Conservation (phyloP, 2,113 vertebrate species). For the Thalassoma bifasciatum region DNA sequence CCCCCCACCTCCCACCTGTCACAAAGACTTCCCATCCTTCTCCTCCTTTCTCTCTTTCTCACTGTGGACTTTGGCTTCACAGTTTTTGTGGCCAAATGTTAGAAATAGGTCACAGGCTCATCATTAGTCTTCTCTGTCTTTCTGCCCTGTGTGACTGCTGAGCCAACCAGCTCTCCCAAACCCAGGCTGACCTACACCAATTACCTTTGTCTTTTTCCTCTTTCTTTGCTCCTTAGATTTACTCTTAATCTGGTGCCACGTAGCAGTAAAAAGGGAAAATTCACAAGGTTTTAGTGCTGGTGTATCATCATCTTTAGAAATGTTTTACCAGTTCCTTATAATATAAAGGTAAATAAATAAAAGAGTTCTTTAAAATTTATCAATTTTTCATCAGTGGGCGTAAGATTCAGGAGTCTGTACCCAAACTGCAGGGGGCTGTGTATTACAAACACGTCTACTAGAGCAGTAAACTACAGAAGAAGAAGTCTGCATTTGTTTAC, state of each 20-base stretch:
- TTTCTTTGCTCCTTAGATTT: not conserved
- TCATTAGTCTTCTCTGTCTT: slow-evolving; percentile 26
- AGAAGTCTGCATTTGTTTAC: too few relatives aligned
- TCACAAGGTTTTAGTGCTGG: too few relatives aligned
- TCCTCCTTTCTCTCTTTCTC: not conserved
- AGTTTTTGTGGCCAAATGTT: slow-evolving; percentile 21
- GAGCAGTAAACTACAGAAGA: too few relatives aligned
- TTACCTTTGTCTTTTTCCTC: not conserved
- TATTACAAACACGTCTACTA: too few relatives aligned
- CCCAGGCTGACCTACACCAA: not conserved
- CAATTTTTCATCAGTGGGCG: too few relatives aligned
- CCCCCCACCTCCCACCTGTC: slow-evolving; percentile 45
- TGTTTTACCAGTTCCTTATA: too few relatives aligned
- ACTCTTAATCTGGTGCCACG: not conserved
- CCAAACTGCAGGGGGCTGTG: too few relatives aligned
- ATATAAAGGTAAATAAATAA: too few relatives aligned
- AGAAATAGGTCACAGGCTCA: slow-evolving; percentile 60
- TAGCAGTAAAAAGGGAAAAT: not conserved
- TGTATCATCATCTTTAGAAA: too few relatives aligned
- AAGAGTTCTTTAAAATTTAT: too few relatives aligned
- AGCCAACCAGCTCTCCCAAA: not conserved
- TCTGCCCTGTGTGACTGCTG: slow-evolving; percentile 32
- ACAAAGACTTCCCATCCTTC: slow-evolving; percentile 45
- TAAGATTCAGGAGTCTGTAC: too few relatives aligned
- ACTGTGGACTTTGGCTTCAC: slow-evolving; percentile 35